Percentiles rank a stretch among this genome's conserved stretches.
Evolutionary conservation across 2,113 vertebrate genomes (phyloP).

Genomic region (Oreotrochilus melanogaster): DNA sequence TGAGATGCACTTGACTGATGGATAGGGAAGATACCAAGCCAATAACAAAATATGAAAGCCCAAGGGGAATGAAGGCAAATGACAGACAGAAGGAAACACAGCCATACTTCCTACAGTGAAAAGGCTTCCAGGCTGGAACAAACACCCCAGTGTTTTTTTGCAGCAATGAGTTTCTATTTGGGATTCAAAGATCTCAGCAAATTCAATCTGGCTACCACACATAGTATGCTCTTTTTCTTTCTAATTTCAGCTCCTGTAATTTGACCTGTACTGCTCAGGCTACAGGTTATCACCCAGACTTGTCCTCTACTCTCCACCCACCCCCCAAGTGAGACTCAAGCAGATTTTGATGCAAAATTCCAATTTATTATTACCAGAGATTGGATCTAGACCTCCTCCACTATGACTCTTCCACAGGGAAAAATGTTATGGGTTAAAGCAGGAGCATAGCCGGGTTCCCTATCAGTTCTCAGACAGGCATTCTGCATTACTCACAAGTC

Average conservation of each 20-base stretch:
- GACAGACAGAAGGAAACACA: neutral
- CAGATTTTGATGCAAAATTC: neutral
- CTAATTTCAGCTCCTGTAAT: neutral
- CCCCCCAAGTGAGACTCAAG: neutral
- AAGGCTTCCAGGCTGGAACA: neutral
- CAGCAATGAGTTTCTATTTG: neutral
- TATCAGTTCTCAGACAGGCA: neutral
- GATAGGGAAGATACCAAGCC: neutral
- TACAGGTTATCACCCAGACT: neutral
- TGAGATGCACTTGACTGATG: neutral
- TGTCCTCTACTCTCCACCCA: too few relatives aligned
- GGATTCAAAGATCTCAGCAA: neutral
- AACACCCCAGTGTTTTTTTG: neutral
- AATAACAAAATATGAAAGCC: neutral
- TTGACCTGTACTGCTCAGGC: neutral
- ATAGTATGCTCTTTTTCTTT: neutral
- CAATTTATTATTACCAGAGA: fast-evolving
- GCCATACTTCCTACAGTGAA: neutral
- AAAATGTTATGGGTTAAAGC: neutral
- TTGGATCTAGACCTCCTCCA: neutral
- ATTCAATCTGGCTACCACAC: neutral
- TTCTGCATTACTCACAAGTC: neutral
- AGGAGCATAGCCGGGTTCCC: neutral
- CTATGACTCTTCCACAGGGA: neutral
- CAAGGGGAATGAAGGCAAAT: neutral